These are phyloP conservation scores for Bergia puertoricense DNA, from an alignment of 92 coral and sea anemone genomes.

Conservation along the genomic window DNA sequence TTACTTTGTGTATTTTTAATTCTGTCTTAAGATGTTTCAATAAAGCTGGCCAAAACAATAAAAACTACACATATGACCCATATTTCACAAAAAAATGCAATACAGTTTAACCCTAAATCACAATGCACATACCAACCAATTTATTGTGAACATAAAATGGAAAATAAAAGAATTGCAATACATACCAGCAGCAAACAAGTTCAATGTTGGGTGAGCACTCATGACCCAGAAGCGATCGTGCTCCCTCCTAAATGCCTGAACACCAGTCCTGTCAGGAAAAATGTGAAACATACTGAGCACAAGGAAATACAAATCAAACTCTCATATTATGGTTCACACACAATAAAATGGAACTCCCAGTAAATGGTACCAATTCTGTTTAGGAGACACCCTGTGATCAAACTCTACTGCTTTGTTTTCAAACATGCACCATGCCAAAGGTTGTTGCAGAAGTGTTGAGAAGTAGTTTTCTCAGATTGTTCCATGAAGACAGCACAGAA, in stretches of 20 bases:
- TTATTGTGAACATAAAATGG: neutral
- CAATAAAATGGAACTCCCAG: too few species aligned
- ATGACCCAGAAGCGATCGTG: conserved; percentile 99
- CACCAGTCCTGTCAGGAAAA: conserved; percentile 80
- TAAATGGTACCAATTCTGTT: too few species aligned
- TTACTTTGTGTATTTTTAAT: too few species aligned
- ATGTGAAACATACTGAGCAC: neutral
- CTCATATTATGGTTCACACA: neutral
- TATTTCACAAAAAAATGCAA: too few species aligned
- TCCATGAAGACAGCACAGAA: neutral
- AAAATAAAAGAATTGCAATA: neutral
- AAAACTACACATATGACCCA: too few species aligned
- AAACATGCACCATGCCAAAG: neutral
- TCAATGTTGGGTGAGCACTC: conserved; percentile 95
- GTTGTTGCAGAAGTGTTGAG: neutral
- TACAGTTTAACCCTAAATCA: too few species aligned
- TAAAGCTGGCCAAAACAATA: too few species aligned
- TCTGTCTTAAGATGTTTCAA: too few species aligned
- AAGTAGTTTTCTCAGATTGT: neutral
- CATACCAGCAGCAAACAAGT: conserved; percentile 97
- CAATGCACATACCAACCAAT: too few species aligned
- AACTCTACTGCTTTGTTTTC: neutral
- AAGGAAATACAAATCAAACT: neutral
- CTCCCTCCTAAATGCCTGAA: conserved; percentile 95
- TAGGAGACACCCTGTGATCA: neutral